Evolutionary conservation across 1,140 invertebrate genomes (phyloP), one percentile per base, ranked within the genome.

Genomic region (Alviniconcha marisindica): DNA sequence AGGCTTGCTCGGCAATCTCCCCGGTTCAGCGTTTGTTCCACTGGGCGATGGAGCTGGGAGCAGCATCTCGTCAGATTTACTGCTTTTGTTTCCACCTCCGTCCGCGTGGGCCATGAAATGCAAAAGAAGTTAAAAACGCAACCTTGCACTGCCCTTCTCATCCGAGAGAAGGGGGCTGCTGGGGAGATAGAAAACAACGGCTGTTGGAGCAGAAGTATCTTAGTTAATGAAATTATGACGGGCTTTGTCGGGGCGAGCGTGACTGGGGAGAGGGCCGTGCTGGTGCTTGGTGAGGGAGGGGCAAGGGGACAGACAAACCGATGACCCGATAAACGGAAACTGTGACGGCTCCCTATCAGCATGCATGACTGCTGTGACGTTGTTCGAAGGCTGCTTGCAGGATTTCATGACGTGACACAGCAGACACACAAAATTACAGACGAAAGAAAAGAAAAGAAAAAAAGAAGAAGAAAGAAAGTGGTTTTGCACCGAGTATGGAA

Each of bases 151-250:
- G 56, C n/a, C 56, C 24, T 60, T 28, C n/a, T 15, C 4, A 15
- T 60, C 24, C 28, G 15, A 31, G 63, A 31, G 28, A 7, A 33
- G 31, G n/a, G 31, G 63, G 63, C 12, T 14, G 28, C 63, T 31
- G 63, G 63, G 63, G 31, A 31, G 63, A 1, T n/a, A 18, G 15
- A 66, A 48, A 48, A 48, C 44, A 48, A 48, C 44, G 44, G 44
- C 44, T 48, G 5, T 48, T 31, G 63, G 28, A 66, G 63, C 63
- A 66, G 63, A 66, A 66, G 63, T 66, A 33, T 66, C 63, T 31
- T 66, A 33, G 63, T 66, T 66, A 66, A 66, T 66, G 63, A 66
- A 66, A 66, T 66, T 66, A 66, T 66, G 63, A 66, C 63, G 33
- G 28, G 63, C 63, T 28, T 12, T 66, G 63, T 31, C 24, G 31